phyloP scores from a whole-genome alignment of 2,113 vertebrate species.

The Edolisoma coerulescens region DNA sequence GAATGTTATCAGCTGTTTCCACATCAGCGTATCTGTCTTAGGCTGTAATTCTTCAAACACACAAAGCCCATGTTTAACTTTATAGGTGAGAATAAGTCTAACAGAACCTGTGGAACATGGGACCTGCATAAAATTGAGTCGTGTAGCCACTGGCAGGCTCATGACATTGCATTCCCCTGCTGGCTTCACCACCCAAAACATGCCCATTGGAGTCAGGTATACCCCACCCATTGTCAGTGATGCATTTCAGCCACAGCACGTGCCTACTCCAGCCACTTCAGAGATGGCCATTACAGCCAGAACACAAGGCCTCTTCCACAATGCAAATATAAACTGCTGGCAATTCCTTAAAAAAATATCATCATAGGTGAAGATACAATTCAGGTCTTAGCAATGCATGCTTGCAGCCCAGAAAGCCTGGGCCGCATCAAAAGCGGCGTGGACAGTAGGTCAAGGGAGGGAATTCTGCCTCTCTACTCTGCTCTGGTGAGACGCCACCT shows the following conservation, averaged over 20 bases:
- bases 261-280: background rate
- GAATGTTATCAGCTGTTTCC: background rate
- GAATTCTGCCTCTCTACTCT: background rate
- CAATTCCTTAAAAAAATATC: background rate
- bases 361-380: background rate
- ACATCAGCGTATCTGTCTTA: background rate
- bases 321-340: background rate
- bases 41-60: background rate
- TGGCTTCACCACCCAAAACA: background rate
- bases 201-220: background rate
- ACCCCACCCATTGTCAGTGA: fast-evolving
- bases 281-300: background rate
- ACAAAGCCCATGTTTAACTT: background rate
- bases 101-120: background rate
- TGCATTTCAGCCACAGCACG: background rate
- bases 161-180: background rate
- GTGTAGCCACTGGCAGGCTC: background rate
- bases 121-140: background rate
- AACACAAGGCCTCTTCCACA: background rate
- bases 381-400: background rate
- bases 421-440: background rate
- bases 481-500: background rate
- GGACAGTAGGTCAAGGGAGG: background rate
- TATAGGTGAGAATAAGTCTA: background rate
- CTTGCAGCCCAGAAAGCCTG: background rate